Evolutionary conservation across 30 jellyfish, hydroid and myxozoan genomes (phyloP).

Genomic region (Chironex yamaguchii): DNA sequence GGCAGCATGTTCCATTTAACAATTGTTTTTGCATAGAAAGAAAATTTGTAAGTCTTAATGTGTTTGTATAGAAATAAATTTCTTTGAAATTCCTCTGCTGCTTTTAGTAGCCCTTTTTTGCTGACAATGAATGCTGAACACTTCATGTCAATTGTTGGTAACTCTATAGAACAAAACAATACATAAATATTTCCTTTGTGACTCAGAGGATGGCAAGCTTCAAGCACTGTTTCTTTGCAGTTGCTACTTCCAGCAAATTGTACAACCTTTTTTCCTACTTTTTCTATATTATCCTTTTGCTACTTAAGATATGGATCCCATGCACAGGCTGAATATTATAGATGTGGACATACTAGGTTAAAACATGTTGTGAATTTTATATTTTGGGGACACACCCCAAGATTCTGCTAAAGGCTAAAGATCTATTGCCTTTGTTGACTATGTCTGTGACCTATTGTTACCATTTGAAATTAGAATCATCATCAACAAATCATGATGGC

Average conservation of each 20-base stretch:
- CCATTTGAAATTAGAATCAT: no score
- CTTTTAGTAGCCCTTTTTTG: slow-evolving; percentile 65
- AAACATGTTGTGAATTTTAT: no score
- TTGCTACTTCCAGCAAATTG: slow-evolving; percentile 40
- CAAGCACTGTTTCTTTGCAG: slow-evolving; percentile 64
- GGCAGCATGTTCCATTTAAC: slow-evolving; percentile 71
- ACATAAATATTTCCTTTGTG: slow-evolving; percentile 20
- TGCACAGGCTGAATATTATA: no score
- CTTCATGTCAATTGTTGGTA: slow-evolving; percentile 52
- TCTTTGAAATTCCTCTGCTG: slow-evolving; percentile 61
- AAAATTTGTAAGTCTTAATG: slow-evolving; percentile 56
- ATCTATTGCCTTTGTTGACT: no score
- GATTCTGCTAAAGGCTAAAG: no score
- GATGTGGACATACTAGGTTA: no score
- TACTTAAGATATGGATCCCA: slow-evolving; percentile 4
- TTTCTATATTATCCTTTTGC: neutral
- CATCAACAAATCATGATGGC: no score
- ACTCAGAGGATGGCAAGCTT: slow-evolving; percentile 65
- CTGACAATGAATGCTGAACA: slow-evolving; percentile 26
- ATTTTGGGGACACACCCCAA: no score
- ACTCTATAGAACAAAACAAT: slow-evolving; percentile 40
- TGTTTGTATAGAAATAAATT: slow-evolving; percentile 56
- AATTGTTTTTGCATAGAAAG: slow-evolving; percentile 60
- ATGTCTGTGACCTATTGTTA: slow-evolving; percentile 8
- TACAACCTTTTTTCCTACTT: slow-evolving; percentile 17